Base-by-base conservation (phyloP, 2,797 vertebrate genomes). In the Saxicola maurus region DNA sequence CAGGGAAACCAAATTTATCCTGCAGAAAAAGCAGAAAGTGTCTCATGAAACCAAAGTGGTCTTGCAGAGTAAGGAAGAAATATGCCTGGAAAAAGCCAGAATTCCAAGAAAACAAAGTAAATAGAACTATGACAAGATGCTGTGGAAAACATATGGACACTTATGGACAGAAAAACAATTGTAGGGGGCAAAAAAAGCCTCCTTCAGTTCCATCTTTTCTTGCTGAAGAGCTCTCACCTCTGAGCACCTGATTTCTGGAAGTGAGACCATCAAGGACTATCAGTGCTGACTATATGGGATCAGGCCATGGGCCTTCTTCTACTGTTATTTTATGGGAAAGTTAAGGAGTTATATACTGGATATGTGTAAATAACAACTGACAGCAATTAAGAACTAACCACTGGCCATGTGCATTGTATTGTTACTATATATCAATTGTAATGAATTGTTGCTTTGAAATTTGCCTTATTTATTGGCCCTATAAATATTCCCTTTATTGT, bases 121-220 rank as follows among this genome's bases (percentile, higher is more conserved):
- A 57, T 61, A 28, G 16, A 49, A 35, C 18, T 21, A 8, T 15
- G 38, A 53, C 9, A 76, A 51, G 33, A n/a, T 43, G 19, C 16
- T 20, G 24, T 33, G 20, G 40, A 19, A 73, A 73, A 13, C 45
- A 48, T 20, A 43, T 49, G 43, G 33, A 33, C 19, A 33, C 18
- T 49, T 35, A 28, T 46, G 27, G 27, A 51, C 24, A 51, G 24
- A 64, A 2, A 9, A 73, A 33, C 40, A 28, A 6, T 17, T 53
- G 55, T 0, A 7, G 33, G 21, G 15, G 7, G 7, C 3, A 10
- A 5, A 13, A 19, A 30, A 20, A 18, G 14, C 10, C 21, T 53
- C 24, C 33, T 65, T 43, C 61, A 43, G 10, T 48, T 73, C 24
- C 28, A 80, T 35, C 30, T 59, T 53, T 60, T 31, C 40, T 33